Conservation (phyloP, 2,113 vertebrate genomes). For the Tachuris rubrigastra region DNA sequence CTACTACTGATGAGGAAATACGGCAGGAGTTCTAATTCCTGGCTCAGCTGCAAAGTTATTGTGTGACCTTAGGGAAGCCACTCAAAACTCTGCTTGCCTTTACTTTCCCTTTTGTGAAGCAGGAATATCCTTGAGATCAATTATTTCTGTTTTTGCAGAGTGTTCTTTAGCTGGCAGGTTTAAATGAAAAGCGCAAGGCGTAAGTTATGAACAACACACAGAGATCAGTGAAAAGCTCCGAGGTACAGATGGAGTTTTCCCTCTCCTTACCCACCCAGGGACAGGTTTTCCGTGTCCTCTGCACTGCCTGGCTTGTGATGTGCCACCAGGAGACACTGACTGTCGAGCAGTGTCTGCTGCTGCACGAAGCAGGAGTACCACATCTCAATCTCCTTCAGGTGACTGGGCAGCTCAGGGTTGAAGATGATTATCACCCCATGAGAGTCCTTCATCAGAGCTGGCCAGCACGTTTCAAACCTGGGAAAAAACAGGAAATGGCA, state of each 20-base stretch:
- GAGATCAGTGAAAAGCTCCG: not conserved
- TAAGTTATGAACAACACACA: not conserved
- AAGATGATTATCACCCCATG: slow-evolving; percentile 91
- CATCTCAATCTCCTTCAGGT: slow-evolving; percentile 88
- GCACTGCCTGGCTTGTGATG: slow-evolving; percentile 90
- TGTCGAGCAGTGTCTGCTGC: slow-evolving; percentile 83
- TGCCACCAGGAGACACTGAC: slow-evolving; percentile 90
- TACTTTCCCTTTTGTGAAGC: not conserved
- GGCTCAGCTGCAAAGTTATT: not conserved
- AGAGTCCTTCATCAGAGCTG: slow-evolving; percentile 89
- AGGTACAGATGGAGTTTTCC: not conserved
- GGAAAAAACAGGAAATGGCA: not conserved
- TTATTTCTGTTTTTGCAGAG: not conserved
- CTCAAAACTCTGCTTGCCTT: not conserved
- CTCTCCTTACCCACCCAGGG: slow-evolving; percentile 86
- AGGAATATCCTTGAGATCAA: not conserved
- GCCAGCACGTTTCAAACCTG: slow-evolving; percentile 97
- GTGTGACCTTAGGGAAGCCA: not conserved
- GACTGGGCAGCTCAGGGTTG: slow-evolving; percentile 88
- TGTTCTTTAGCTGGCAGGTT: not conserved
- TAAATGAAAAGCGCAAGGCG: not conserved
- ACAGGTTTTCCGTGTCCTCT: slow-evolving; percentile 64
- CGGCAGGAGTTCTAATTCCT: not conserved
- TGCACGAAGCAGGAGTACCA: slow-evolving; percentile 90
- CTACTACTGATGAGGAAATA: not conserved